A percentile compares a stretch with the other conserved stretches of the same genome.
Conservation (phyloP, 2,797 vertebrate genomes). For the Sphenopsis melanotis region DNA sequence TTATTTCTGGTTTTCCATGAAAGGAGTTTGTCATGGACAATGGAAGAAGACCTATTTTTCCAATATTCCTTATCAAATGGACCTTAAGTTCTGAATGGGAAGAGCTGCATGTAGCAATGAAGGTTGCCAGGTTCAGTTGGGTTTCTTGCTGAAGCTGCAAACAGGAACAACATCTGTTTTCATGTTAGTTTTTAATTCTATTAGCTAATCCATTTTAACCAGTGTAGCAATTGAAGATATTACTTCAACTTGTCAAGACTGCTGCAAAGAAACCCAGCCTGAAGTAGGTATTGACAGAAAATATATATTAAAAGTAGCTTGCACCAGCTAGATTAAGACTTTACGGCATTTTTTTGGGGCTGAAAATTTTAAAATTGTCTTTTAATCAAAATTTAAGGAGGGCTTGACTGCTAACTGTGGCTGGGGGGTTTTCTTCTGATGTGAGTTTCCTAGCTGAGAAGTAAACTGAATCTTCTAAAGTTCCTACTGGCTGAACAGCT, state of each 20-base stretch:
- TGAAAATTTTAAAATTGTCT: not conserved
- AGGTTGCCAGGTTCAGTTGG: not conserved
- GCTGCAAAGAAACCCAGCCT: not conserved
- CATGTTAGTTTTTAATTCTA: not conserved
- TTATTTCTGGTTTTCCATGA: not conserved
- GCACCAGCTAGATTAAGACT: not conserved
- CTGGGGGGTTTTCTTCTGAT: not conserved
- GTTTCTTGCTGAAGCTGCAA: not conserved
- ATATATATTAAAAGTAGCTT: not conserved
- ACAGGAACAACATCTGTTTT: not conserved
- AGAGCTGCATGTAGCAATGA: not conserved
- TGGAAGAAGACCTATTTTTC: not conserved
- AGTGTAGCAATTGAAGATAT: not conserved
- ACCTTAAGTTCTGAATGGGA: not conserved
- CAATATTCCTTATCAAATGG: not conserved
- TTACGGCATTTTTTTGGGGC: not conserved
- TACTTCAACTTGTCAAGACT: not conserved
- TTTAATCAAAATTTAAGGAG: not conserved
- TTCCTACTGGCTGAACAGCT: not conserved
- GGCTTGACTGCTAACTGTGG: not conserved
- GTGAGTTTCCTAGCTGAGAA: not conserved
- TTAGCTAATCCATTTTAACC: not conserved
- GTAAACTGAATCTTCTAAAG: not conserved
- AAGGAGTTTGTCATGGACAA: not conserved
- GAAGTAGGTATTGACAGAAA: not conserved